Evolutionary conservation across 2,888 invertebrate genomes (phyloP).

Genomic region (Philaethria dido): DNA sequence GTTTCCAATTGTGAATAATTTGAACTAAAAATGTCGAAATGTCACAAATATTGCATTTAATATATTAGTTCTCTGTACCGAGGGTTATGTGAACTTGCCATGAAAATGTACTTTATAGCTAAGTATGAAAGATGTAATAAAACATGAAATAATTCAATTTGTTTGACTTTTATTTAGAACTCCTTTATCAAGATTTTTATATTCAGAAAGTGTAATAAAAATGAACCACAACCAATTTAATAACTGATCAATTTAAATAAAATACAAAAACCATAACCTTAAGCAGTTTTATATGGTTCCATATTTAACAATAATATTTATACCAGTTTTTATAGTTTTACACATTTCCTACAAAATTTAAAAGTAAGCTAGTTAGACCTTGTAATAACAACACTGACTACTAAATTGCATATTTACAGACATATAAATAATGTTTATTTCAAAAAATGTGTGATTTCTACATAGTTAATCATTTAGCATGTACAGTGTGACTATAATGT

Average conservation of each 20-base stretch:
- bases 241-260: conserved; percentile 5
- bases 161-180: conserved; percentile 23
- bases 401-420: neutral
- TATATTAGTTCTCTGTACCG: conserved; percentile 32
- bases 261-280: no score
- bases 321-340: neutral
- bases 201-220: neutral
- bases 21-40: conserved; percentile 31
- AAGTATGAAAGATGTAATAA: conserved; percentile 40
- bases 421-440: neutral
- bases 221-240: neutral
- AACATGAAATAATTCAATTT: conserved; percentile 28
- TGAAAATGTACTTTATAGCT: conserved; percentile 46
- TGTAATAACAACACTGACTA: neutral
- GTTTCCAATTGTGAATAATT: conserved; percentile 9
- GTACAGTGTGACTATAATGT: no score
- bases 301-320: no score
- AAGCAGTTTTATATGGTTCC: neutral
- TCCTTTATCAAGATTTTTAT: neutral
- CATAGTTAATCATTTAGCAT: no score
- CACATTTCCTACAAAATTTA: neutral
- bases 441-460: neutral
- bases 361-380: neutral
- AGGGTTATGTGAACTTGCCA: conserved; percentile 49
- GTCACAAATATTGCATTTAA: conserved; percentile 43